Conservation (phyloP, 2,113 vertebrate genomes). For the Rhinoderma darwinii region DNA sequence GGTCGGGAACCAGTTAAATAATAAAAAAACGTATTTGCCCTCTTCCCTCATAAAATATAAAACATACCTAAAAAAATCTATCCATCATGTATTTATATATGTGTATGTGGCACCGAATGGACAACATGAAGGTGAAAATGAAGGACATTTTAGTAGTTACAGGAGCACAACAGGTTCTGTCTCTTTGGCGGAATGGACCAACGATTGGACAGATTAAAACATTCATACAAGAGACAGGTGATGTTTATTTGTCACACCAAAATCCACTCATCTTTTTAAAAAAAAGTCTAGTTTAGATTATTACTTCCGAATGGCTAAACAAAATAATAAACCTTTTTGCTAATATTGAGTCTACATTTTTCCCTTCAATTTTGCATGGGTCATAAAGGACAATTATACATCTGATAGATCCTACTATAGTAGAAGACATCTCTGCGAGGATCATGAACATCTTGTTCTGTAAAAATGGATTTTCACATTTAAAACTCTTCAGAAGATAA, state of each 20-base stretch:
- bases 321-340: slow-evolving; percentile 36
- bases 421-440: background rate
- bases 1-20: too few species aligned
- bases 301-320: slow-evolving; percentile 41
- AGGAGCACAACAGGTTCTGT: background rate
- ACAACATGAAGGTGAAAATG: background rate
- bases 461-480: background rate
- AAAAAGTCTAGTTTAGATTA: background rate
- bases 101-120: background rate
- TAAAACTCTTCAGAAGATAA: background rate
- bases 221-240: slow-evolving; percentile 17
- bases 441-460: background rate
- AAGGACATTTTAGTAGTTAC: background rate
- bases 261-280: slow-evolving; percentile 25
- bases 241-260: slow-evolving; percentile 14
- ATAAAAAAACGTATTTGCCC: too few species aligned
- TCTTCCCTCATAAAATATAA: too few species aligned
- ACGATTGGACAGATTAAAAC: background rate
- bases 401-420: background rate
- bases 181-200: background rate
- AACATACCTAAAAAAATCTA: too few species aligned
- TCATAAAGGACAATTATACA: slow-evolving; percentile 2
- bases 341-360: slow-evolving; percentile 10
- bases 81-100: background rate
- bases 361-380: background rate